Evolutionary conservation across 2,113 vertebrate genomes (phyloP), one percentile per base, ranked within the genome.

Genomic region (Sebastes schlegelii): DNA sequence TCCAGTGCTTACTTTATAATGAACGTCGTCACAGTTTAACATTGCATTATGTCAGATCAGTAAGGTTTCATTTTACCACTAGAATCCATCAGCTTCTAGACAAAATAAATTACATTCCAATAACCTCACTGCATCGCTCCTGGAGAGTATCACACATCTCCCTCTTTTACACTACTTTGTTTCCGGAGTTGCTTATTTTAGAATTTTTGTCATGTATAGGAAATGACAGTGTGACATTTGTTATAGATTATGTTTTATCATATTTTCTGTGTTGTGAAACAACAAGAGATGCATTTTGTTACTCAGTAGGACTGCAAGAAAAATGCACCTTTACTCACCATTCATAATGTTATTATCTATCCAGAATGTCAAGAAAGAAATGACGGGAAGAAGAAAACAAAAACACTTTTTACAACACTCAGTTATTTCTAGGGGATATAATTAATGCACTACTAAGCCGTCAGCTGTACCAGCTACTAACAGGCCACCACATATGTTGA

Each of bases 331-430:
- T 60, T 16, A 4, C 55, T 69, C 19, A 51, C 8, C 21, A 4
- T 11, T 64, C 58, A 17, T 54, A 9, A 49, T 74, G 12, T 21
- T 2, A 60, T 43, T 26, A 40, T 64, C 21, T 17, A n/a, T 63
- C 34, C 6, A 54, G 6, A 4, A 52, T 34, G 5, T 14, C 19
- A 58, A 19, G 10, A 51, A 26, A 46, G 8, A 72, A 21, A 40
- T 45, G 26, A 64, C 42, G 2, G 7, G 40, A 46, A 12, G 5
- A 42, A 49, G 8, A 52, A 13, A 52, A n/a, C 21, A 57, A 48
- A 65, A 55, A 45, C 46, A n/a, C 58, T 66, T 51, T 16, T n/a
- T 1, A 5, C 17, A 16, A 74, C 74, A 72, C 72, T 74, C n/a
- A 40, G 40, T 69, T 69, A 49, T 11, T 49, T 49, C 48, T 49